phyloP scores from a whole-genome alignment of 2,113 vertebrate genomes.

The Pampusana beccarii region DNA sequence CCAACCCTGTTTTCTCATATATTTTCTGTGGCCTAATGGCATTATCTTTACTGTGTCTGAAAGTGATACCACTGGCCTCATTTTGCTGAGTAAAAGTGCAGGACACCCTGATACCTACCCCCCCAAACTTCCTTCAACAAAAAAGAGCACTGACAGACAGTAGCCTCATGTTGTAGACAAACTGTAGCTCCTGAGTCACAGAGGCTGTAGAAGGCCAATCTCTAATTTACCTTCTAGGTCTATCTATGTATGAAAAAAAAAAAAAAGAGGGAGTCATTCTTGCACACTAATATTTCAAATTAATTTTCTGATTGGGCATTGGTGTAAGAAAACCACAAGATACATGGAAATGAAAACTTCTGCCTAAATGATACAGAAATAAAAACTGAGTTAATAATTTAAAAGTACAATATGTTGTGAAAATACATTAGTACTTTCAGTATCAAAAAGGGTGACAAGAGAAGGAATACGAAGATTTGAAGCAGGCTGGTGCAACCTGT shows the following conservation, averaged over 20 bases:
- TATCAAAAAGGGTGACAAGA: not conserved
- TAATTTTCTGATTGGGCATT: not conserved
- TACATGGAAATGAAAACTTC: not conserved
- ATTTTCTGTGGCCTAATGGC: not conserved
- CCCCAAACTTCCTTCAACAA: not conserved
- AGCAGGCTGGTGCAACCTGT: not conserved
- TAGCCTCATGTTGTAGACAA: not conserved
- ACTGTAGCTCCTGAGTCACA: not conserved
- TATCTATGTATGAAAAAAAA: not conserved
- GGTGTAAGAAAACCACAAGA: not conserved
- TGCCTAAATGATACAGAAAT: not conserved
- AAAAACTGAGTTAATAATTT: not conserved
- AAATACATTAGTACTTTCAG: not conserved
- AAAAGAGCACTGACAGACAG: not conserved
- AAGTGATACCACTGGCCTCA: not conserved
- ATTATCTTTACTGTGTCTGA: not conserved
- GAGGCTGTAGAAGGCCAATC: not conserved
- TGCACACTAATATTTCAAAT: not conserved
- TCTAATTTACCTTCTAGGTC: not conserved
- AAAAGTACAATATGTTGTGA: not conserved
- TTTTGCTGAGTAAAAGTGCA: not conserved
- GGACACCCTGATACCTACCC: not conserved
- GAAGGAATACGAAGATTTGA: not conserved
- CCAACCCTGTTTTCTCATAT: not conserved
- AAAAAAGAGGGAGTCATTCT: fast-evolving